Base-by-base conservation (phyloP, 2,113 vertebrate species). In the Anser brachyrhynchus region DNA sequence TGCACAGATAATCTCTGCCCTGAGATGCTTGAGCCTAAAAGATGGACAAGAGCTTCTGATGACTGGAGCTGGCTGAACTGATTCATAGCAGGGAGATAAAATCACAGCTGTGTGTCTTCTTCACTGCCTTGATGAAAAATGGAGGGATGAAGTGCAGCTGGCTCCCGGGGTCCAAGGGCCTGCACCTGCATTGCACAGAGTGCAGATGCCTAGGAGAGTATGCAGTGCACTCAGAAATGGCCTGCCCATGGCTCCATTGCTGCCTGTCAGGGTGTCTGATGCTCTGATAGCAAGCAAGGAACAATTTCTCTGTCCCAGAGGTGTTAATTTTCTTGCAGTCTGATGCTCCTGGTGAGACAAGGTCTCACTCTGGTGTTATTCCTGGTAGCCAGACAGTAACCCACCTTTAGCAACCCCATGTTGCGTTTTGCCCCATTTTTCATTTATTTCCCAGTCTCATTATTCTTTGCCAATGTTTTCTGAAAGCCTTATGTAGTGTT, bases 111-210 rank as follows among this genome's bases (percentile, higher is more conserved):
- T 78, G 5, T 72, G 25, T 66, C 37, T 79, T 88, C 41, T 25
- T 74, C 15, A 2, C 55, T 88, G 87, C 59, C 66, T 31, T 0
- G 0, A 26, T 89, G 81, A 43, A 76, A 77, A 61, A 54, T 51
- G 35, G 54, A 58, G 71, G 65, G 54, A 28, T 83, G 26, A 80
- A 41, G 7, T 57, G 16, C 49, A 82, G 35, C 16, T 89, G 67
- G 58, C 44, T 83, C 29, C 87, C 26, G n/a, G n/a, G 54, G 41
- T 87, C 20, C 1, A 5, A 71, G 6, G n/a, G 54, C 49, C 23
- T 55, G 35, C 52, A 87, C 67, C 75, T 90, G 90, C 78, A 83
- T 21, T 95, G 87, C 93, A 96, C 89, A 51, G 94, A 28, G 55
- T 66, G 44, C 58, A 80, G 37, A 44, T 91, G n/a, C 62, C 71